A percentile compares a stretch with the other conserved stretches of the same genome.
Evolutionary conservation across 1,140 invertebrate species (phyloP).

Genomic region (Trialeurodes vaporariorum): DNA sequence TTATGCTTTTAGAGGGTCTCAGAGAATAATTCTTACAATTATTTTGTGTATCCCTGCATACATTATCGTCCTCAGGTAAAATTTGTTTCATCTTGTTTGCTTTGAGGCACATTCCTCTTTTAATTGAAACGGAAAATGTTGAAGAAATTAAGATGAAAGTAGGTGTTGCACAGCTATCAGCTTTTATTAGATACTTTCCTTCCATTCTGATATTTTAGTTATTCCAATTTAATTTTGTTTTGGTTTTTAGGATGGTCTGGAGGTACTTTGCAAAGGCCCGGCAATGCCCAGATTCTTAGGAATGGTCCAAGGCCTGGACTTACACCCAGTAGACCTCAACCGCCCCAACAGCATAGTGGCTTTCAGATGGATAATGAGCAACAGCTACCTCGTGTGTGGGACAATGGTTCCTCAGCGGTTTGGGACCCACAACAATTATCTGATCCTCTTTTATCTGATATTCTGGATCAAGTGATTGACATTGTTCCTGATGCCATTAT

Average conservation of each 20-base stretch:
- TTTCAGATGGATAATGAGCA: background rate
- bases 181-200: no score
- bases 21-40: no score
- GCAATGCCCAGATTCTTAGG: background rate
- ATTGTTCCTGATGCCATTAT: slow-evolving; percentile 49
- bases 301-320: slow-evolving; percentile 19
- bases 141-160: no score
- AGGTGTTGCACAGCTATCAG: no score
- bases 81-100: no score
- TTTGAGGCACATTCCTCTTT: no score
- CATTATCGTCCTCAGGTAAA: no score
- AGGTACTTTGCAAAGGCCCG: slow-evolving; percentile 30
- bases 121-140: no score
- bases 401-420: background rate
- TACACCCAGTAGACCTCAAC: slow-evolving; percentile 1
- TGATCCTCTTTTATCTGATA: slow-evolving; percentile 63
- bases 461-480: slow-evolving; percentile 74
- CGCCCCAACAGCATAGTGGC: background rate
- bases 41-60: no score
- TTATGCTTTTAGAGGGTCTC: no score
- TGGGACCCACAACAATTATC: background rate
- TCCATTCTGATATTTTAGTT: background rate
- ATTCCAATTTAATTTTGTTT: slow-evolving; percentile 5
- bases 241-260: slow-evolving; percentile 32
- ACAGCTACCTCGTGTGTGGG: slow-evolving; percentile 17